Conservation (phyloP, 2,888 invertebrate species). For the Philaethria dido region DNA sequence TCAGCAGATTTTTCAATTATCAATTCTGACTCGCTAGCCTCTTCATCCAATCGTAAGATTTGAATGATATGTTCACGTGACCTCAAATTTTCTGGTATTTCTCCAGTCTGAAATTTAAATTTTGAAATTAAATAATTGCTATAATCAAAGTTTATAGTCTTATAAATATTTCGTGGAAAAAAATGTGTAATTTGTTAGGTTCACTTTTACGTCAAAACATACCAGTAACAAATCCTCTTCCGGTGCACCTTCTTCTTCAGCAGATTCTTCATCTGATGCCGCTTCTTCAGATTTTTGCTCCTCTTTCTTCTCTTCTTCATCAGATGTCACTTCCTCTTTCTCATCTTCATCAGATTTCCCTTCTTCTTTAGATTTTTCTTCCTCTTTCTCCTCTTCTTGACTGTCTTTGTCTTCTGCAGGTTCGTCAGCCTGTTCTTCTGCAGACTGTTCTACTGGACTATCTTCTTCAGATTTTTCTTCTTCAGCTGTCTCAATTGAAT, state of each 20-base stretch:
- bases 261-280: constrained; percentile 55
- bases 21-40: constrained; percentile 87
- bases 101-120: constrained; percentile 83
- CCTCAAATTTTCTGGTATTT: constrained; percentile 90
- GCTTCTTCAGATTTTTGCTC: constrained; percentile 52
- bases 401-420: constrained; percentile 59
- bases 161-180: too few relatives aligned
- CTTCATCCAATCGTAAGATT: constrained; percentile 91
- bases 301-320: constrained; percentile 45
- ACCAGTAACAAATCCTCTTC: constrained; percentile 87
- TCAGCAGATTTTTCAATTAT: constrained; percentile 90
- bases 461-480: constrained; percentile 59
- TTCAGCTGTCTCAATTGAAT: constrained; percentile 38
- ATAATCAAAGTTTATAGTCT: too few relatives aligned
- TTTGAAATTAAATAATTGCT: too few relatives aligned
- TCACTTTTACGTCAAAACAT: constrained; percentile 46
- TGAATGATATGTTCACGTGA: constrained; percentile 91
- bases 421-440: constrained; percentile 58
- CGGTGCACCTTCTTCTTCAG: constrained; percentile 80
- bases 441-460: constrained; percentile 55
- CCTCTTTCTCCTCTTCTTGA: constrained; percentile 43
- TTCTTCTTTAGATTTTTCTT: constrained; percentile 43
- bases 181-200: too few relatives aligned
- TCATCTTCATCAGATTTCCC: constrained; percentile 48
- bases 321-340: constrained; percentile 39